Percentiles rank a stretch among this genome's conserved stretches.
Evolutionary conservation across 2,888 invertebrate genomes (phyloP).

Genomic region (Drosophila melanocephala): DNA sequence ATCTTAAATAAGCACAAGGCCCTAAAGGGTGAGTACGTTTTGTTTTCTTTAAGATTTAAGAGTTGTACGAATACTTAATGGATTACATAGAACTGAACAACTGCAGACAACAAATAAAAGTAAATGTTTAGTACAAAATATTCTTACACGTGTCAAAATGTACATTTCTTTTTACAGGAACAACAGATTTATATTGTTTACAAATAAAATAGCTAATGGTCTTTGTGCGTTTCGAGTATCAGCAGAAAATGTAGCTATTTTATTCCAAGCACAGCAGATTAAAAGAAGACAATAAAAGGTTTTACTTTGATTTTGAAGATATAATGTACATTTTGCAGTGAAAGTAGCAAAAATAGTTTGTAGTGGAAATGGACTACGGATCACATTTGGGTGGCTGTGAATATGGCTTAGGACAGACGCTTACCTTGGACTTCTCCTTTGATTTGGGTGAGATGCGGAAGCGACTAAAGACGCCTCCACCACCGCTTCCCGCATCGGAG

Average conservation of each 20-base stretch:
- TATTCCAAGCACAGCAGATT: neutral
- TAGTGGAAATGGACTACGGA: neutral
- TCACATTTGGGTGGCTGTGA: slow-evolving; percentile 6
- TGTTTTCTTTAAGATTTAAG: neutral
- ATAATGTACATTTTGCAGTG: neutral
- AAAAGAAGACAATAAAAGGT: neutral
- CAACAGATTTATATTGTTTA: neutral
- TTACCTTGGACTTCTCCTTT: slow-evolving; percentile 89
- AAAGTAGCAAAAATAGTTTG: neutral
- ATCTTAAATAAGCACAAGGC: slow-evolving; percentile 26
- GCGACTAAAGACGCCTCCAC: slow-evolving; percentile 86
- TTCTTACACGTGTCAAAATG: neutral
- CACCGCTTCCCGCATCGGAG: slow-evolving; percentile 62
- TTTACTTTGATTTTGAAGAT: neutral
- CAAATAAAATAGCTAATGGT: neutral
- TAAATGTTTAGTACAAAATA: neutral
- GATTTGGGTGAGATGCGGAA: slow-evolving; percentile 88
- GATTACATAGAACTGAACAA: slow-evolving; percentile 3
- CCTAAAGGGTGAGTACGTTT: slow-evolving; percentile 1
- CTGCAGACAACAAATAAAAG: slow-evolving; percentile 4
- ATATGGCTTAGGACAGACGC: slow-evolving; percentile 23
- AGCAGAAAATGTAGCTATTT: neutral
- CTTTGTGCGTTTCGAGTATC: neutral
- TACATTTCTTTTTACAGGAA: neutral
- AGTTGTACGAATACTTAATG: slow-evolving; percentile 15